Base-by-base conservation (phyloP, 2,797 vertebrate species). In the Ctenosaura bakeri region DNA sequence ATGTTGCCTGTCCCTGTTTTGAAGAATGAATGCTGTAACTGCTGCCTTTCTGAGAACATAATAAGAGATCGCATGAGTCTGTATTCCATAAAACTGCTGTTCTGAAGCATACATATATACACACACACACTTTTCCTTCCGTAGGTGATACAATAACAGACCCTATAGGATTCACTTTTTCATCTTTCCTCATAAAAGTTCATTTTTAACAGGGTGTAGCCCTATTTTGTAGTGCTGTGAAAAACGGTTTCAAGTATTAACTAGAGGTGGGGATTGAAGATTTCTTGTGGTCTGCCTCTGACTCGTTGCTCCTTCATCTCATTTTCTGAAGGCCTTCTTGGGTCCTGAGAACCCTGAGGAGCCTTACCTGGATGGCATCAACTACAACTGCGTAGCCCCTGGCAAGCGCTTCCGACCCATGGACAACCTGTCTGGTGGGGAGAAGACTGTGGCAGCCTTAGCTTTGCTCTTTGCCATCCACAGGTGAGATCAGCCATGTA, bases 391-490 rank as follows among this genome's bases (percentile, higher is more conserved):
- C 0, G 98, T 99, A 93, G 99, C 98, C 1, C 99, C 99, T 0
- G 99, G 99, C 82, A 99, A 99, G 90, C 98, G 98, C 78, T 99
- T 98, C 91, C 98, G 99, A 98, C 98, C 99, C 1, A 99, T 99
- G 99, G 99, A 99, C 94, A 98, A 98, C 88, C 94, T 99, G 89
- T 99, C 99, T 0, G 99, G 99, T 83, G 99, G 99, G 91, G 99
- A 99, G 83, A 99, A 98, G 92, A 97, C 98, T 3, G 98, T 99
- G 79, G 99, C 99, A 1, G 98, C 99, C 2, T 95, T 99, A 91
- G 98, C 99, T 2, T 97, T 99, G 46, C 89, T 99, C 73, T 99
- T 99, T 42, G 98, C 99, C 18, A 96, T 99, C 87, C 98, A 99
- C 97, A 99, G 99, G 99, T 99, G 82, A 92, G 54, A n/a, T 7